phyloP scores from a whole-genome alignment of 2,797 vertebrate species.

The Huso huso region DNA sequence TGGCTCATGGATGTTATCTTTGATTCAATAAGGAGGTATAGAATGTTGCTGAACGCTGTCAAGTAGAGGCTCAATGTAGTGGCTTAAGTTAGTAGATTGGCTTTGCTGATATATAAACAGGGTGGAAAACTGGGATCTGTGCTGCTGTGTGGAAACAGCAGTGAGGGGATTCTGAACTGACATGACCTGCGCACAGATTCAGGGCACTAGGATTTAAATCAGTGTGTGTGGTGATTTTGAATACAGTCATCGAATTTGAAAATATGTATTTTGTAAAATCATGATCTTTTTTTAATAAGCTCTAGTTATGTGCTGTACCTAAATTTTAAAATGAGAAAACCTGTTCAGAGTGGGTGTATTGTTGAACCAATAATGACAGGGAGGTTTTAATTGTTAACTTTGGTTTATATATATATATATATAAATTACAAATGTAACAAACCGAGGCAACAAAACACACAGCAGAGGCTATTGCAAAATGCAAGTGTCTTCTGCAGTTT shows the following conservation, averaged over 20 bases:
- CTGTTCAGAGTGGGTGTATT: too few relatives aligned
- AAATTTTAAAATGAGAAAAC: too few relatives aligned
- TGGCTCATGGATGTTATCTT: slow-evolving; percentile 38
- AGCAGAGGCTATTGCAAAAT: background rate
- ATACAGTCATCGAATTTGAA: background rate
- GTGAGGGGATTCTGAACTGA: slow-evolving; percentile 2
- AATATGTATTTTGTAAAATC: background rate
- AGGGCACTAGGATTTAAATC: background rate
- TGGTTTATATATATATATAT: too few relatives aligned
- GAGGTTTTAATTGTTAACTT: too few relatives aligned
- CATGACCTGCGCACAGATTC: too few relatives aligned
- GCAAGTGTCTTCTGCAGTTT: slow-evolving; percentile 2
- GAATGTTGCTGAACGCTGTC: slow-evolving; percentile 43
- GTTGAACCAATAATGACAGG: too few relatives aligned
- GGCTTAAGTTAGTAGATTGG: slow-evolving; percentile 19
- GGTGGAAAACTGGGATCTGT: slow-evolving; percentile 27
- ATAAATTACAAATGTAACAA: background rate
- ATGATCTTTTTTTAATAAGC: background rate
- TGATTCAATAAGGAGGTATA: slow-evolving; percentile 29
- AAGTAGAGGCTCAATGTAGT: slow-evolving; percentile 32
- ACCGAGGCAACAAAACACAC: background rate
- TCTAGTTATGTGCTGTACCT: background rate
- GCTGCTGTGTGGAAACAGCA: slow-evolving; percentile 2
- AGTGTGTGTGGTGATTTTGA: too few relatives aligned
- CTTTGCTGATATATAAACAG: slow-evolving; percentile 26